phyloP scores from a whole-genome alignment of 1,140 invertebrate genomes.

The Watersipora subatra region DNA sequence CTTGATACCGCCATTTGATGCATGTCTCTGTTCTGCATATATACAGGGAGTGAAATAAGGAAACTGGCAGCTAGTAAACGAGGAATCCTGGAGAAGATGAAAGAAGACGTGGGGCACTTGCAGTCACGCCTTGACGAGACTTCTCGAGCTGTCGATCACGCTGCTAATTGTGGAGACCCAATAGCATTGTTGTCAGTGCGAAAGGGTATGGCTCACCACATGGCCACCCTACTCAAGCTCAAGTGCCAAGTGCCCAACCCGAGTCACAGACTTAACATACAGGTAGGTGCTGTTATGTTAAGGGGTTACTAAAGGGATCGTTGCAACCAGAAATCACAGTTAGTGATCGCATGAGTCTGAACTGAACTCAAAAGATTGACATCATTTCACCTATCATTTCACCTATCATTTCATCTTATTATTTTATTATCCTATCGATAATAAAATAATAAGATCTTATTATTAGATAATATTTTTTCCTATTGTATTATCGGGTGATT shows the following conservation, averaged over 20 bases:
- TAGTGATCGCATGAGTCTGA: no score
- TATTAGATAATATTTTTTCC: no score
- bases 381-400: no score
- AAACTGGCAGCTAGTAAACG: neutral
- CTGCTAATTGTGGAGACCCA: neutral
- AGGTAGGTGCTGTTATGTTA: neutral
- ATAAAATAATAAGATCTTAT: no score
- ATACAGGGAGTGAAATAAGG: neutral
- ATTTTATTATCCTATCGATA: no score
- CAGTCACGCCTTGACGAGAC: neutral
- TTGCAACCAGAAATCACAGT: no score
- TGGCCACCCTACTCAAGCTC: neutral
- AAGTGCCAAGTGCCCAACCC: slow-evolving; percentile 4
- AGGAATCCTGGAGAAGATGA: neutral
- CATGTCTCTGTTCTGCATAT: no score
- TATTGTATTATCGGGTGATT: no score
- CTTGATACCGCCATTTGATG: no score
- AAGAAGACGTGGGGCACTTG: neutral
- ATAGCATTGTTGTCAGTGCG: neutral
- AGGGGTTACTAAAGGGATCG: no score
- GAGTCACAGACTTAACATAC: neutral
- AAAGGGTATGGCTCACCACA: neutral
- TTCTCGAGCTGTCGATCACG: neutral
- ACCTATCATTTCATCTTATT: no score
- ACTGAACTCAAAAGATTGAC: no score